Evolutionary conservation across 2,888 invertebrate genomes (phyloP), one percentile per base, ranked within the genome.

Genomic region (Piscicola geometra): DNA sequence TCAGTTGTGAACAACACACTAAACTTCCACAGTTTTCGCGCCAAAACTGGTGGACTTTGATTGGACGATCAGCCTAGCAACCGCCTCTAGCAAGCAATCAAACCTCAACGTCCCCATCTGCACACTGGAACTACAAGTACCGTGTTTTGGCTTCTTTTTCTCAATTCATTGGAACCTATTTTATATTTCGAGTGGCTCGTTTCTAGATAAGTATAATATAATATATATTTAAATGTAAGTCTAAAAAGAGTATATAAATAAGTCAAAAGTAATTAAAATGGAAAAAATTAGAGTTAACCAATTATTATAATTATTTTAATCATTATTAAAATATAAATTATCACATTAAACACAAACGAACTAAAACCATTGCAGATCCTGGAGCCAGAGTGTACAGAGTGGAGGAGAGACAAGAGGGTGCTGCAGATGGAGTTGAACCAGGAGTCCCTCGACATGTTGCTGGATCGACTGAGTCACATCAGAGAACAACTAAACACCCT

Each of bases 41-140:
- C 71, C 71, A 50, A 50, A 50, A 50, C 50, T 71, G 50, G 71
- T 52, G 47, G 71, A 71, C 52, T 71, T 71, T 71, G 71, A 71
- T 32, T 71, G 71, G 71, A 50, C 47, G 21, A 33, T 71, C 18
- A 50, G 52, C 33, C 25, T 52, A 5, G 52, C 50, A 18, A 50
- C 71, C 28, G 41, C 71, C 28, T 50, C 71, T n/a, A 71, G 28
- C 21, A 71, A n/a, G 30, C 50, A 71, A 28, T 32, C 71, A 71
- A 41, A 71, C 1, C 30, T 71, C 1, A 50, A 41, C 18, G 50
- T 52, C 3, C 71, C 71, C 5, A 71, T 50, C 33, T 71, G 71
- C 33, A 12, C 50, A 2, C 30, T 71, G 15, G 50, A 71, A n/a
- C 33, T 71, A 30, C 71, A 71, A 52, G 71, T 71, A 52, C n/a